These are phyloP conservation scores for Propsilocerus akamusi DNA, from an alignment of 1,140 invertebrate species.

Conservation along the genomic window DNA sequence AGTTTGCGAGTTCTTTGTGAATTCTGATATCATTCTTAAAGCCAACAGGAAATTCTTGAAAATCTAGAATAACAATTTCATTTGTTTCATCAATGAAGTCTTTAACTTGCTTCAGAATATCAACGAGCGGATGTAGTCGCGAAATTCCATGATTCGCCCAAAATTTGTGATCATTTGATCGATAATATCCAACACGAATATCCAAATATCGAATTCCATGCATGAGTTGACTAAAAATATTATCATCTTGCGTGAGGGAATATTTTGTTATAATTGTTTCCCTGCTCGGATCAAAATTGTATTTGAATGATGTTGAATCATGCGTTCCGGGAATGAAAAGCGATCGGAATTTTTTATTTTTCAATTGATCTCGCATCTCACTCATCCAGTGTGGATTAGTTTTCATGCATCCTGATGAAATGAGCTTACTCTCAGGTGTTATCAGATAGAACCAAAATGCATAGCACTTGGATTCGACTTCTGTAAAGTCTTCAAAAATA, in stretches of 20 bases:
- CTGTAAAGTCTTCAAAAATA: background rate
- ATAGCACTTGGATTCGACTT: constrained; percentile 13
- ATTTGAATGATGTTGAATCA: constrained; percentile 35
- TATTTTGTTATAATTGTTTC: constrained; percentile 27
- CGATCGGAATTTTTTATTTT: constrained; percentile 24
- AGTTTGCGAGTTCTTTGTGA: constrained; percentile 29
- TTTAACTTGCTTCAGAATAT: constrained; percentile 30
- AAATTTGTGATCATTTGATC: constrained; percentile 21
- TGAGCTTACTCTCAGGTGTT: constrained; percentile 12
- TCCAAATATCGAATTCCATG: constrained; percentile 38
- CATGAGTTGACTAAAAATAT: constrained; percentile 33
- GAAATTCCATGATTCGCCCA: constrained; percentile 36
- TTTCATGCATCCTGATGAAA: constrained; percentile 25
- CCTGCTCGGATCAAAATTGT: constrained; percentile 19
- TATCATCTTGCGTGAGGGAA: constrained; percentile 33
- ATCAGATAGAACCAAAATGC: constrained; percentile 21
- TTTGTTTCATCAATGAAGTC: constrained; percentile 35
- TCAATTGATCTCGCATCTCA: constrained; percentile 23
- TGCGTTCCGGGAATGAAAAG: constrained; percentile 43
- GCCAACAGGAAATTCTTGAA: constrained; percentile 38
- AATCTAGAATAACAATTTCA: constrained; percentile 41
- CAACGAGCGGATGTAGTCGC: constrained; percentile 26
- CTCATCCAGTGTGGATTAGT: constrained; percentile 40
- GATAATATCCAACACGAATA: constrained; percentile 33
- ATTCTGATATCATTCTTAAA: constrained; percentile 22